These are phyloP conservation scores for Diadegma fenestrale DNA, from an alignment of 2,888 invertebrate genomes.

Conservation along the genomic window DNA sequence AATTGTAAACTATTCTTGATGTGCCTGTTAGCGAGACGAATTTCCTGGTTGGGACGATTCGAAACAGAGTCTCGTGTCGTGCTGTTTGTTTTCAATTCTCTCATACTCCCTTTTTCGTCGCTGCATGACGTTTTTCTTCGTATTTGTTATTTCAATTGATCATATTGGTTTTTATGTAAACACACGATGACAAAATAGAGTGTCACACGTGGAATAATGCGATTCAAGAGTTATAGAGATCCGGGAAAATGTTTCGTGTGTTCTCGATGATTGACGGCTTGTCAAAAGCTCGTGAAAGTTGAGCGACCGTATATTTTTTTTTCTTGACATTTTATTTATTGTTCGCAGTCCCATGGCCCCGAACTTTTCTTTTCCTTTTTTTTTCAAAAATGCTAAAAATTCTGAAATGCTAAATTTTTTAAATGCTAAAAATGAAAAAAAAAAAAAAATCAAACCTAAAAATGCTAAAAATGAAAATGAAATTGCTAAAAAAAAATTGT, in stretches of 20 bases:
- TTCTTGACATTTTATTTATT: background rate
- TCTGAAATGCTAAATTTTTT: too few relatives aligned
- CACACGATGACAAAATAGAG: background rate
- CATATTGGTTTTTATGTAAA: background rate
- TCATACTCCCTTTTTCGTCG: slow-evolving; percentile 1
- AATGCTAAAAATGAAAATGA: too few relatives aligned
- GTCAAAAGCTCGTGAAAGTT: background rate
- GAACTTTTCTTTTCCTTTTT: too few relatives aligned
- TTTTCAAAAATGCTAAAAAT: too few relatives aligned
- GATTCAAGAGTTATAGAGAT: background rate
- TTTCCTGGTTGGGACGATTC: background rate
- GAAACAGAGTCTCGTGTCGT: slow-evolving; percentile 22
- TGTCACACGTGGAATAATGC: background rate
- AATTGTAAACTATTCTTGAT: background rate
- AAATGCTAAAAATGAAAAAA: too few relatives aligned
- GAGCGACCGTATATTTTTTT: background rate
- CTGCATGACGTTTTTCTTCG: slow-evolving; percentile 41
- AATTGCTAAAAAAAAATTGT: too few relatives aligned
- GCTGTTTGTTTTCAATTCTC: slow-evolving; percentile 33
- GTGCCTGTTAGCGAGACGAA: background rate
- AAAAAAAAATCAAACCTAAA: too few relatives aligned
- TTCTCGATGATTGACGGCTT: background rate
- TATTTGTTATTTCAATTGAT: slow-evolving; percentile 56
- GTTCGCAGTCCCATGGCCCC: too few relatives aligned
- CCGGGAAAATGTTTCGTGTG: background rate